These are phyloP conservation scores for Xylophagus ater DNA, from an alignment of 2,888 invertebrate genomes.

Conservation along the genomic window DNA sequence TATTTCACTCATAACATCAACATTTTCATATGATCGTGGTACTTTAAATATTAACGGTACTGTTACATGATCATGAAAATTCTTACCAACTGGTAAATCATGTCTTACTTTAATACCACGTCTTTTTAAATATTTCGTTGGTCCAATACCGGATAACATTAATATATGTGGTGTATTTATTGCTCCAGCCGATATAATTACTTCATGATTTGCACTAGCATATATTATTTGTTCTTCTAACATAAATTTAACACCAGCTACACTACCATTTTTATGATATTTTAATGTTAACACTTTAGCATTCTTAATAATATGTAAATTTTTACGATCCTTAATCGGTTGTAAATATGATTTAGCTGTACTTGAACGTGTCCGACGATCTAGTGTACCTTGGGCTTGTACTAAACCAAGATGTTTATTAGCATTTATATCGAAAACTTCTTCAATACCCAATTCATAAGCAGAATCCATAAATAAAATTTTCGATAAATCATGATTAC, in stretches of 20 bases:
- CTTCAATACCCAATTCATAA: slow-evolving; percentile 42
- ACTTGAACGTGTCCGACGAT: slow-evolving; percentile 30
- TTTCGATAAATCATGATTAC: slow-evolving; percentile 35
- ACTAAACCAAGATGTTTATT: slow-evolving; percentile 45
- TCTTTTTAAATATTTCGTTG: slow-evolving; percentile 49
- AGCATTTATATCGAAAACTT: slow-evolving; percentile 50
- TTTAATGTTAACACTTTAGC: slow-evolving; percentile 42
- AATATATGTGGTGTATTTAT: slow-evolving; percentile 78
- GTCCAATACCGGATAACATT: slow-evolving; percentile 74
- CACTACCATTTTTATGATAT: slow-evolving; percentile 34
- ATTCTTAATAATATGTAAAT: slow-evolving; percentile 38
- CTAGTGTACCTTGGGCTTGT: slow-evolving; percentile 44
- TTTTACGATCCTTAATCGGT: slow-evolving; percentile 33
- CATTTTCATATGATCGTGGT: slow-evolving; percentile 34
- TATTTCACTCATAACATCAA: slow-evolving; percentile 4
- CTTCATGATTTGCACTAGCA: slow-evolving; percentile 50
- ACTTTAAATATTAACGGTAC: slow-evolving; percentile 55
- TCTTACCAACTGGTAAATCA: slow-evolving; percentile 44
- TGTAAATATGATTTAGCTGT: slow-evolving; percentile 46
- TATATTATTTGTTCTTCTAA: slow-evolving; percentile 54
- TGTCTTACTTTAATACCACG: slow-evolving; percentile 49
- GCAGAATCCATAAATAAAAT: slow-evolving; percentile 42
- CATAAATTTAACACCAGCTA: slow-evolving; percentile 58
- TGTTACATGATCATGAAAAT: slow-evolving; percentile 66
- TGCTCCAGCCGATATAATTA: slow-evolving; percentile 74